phyloP scores from a whole-genome alignment of 2,113 vertebrate genomes.

The Chloroceryle aenea region DNA sequence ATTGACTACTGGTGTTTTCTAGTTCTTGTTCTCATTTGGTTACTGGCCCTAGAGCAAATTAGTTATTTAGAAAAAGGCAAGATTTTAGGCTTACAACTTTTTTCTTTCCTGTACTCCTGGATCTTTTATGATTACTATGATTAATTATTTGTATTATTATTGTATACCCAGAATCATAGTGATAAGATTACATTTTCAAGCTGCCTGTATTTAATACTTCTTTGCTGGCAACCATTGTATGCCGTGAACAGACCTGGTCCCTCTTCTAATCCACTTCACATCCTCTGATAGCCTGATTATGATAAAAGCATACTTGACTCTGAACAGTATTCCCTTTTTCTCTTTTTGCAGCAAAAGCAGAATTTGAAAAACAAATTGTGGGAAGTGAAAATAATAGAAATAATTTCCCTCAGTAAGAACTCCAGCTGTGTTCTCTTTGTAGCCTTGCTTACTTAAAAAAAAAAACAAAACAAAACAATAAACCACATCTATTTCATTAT shows the following conservation, averaged over 20 bases:
- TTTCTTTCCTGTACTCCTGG: neutral
- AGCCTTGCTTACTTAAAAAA: neutral
- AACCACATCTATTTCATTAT: neutral
- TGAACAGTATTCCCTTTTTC: neutral
- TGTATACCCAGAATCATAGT: neutral
- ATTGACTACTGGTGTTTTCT: neutral
- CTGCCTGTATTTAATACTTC: neutral
- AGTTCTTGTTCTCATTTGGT: neutral
- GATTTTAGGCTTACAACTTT: neutral
- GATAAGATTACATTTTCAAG: neutral
- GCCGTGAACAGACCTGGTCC: neutral
- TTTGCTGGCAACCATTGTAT: neutral
- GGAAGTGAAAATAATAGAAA: neutral
- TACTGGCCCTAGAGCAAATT: neutral
- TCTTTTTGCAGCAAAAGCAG: neutral
- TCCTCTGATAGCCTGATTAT: neutral
- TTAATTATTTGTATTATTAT: neutral
- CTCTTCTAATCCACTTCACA: neutral
- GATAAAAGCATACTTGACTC: neutral
- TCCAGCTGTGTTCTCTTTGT: neutral
- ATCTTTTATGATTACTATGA: neutral
- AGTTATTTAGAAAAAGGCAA: neutral
- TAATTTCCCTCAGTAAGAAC: neutral
- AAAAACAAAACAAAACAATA: neutral
- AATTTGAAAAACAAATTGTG: neutral